Base-by-base conservation (phyloP, 2,797 vertebrate genomes). In the Natrix natrix region DNA sequence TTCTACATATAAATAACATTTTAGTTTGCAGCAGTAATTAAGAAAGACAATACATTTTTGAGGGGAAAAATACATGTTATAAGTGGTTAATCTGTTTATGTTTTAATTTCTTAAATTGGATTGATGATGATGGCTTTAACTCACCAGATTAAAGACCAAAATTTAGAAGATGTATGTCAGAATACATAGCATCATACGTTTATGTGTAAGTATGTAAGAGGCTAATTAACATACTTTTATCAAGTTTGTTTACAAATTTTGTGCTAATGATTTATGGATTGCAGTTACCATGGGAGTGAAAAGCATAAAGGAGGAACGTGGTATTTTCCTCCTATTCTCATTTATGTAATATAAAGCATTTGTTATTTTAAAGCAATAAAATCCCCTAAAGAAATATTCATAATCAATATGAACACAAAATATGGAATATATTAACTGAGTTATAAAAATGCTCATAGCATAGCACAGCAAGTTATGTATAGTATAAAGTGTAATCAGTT, bases 401-500 rank as follows among this genome's bases (percentile, higher is more conserved):
- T 97, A 97, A 98, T 98, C 98, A 98, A 98, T 98, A 98, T 96
- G 95, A 97, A 97, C 96, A 96, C 95, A 97, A 97, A 97, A 96
- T 97, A 97, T 97, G 96, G 97, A 96, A 98, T 98, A 97, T 97
- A 98, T 98, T 98, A 98, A 96, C 95, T 60, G 96, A 97, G 97
- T 97, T 98, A 97, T 98, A 98, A 98, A 98, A 98, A 95, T 97
- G 97, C 97, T 97, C 96, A 95, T 96, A 96, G 93, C 94, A 94
- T 94, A 94, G 97, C 95, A 97, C 95, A 96, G 96, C 96, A 95
- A 97, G 96, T 97, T 98, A 96, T 97, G 96, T 96, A 94, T 37
- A 78, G 96, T 97, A 98, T 97, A 98, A 98, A 97, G 95, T 96
- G 96, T 97, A 98, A 98, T 98, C 97, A 98, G 97, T 98, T 98